phyloP scores from a whole-genome alignment of 2,113 vertebrate genomes.

The Podarcis muralis region DNA sequence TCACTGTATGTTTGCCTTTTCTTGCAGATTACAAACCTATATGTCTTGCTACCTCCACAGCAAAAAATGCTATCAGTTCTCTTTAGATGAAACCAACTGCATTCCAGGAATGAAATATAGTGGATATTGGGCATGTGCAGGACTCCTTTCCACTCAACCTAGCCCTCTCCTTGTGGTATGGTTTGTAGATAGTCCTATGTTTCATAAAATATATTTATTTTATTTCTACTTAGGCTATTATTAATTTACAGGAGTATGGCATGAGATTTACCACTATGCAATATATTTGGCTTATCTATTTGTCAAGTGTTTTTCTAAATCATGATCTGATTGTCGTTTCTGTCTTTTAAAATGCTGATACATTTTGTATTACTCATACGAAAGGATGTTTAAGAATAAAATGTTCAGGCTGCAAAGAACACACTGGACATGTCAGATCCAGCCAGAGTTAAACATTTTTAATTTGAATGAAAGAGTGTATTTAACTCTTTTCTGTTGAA shows the following conservation, averaged over 20 bases:
- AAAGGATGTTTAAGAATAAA: conserved; percentile 6
- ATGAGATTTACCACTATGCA: not conserved
- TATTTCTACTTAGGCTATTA: not conserved
- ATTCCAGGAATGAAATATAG: not conserved
- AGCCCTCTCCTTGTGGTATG: not conserved
- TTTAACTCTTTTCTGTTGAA: not conserved
- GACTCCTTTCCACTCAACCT: not conserved
- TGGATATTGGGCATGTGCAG: not conserved
- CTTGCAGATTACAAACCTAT: not conserved
- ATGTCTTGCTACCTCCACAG: not conserved
- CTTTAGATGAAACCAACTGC: not conserved
- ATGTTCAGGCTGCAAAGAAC: not conserved
- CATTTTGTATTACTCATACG: not conserved
- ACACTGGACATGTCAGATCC: not conserved
- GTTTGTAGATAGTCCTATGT: not conserved
- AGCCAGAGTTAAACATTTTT: not conserved
- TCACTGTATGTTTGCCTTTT: not conserved
- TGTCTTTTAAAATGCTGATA: not conserved
- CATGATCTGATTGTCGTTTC: not conserved
- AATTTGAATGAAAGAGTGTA: not conserved
- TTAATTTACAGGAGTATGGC: not conserved
- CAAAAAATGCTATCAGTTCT: not conserved
- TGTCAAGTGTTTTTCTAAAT: not conserved
- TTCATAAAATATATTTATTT: not conserved
- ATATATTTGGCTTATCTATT: not conserved